Conservation (phyloP, 2,888 invertebrate genomes). For the Macrophya alboannulata region DNA sequence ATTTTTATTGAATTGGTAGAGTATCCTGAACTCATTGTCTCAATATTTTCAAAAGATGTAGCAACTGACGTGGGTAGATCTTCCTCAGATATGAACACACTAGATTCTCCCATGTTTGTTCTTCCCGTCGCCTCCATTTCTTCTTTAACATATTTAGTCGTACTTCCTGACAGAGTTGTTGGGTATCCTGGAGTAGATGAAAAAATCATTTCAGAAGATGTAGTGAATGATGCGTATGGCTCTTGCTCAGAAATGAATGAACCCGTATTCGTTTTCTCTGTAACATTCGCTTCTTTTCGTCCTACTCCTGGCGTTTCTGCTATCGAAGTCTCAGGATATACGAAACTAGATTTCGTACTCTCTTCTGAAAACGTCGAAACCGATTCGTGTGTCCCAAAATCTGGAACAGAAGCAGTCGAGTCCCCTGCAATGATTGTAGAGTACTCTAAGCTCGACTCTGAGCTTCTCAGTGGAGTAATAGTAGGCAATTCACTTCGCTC, state of each 20-base stretch:
- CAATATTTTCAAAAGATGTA: neutral
- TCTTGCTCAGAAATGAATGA: neutral
- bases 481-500: neutral
- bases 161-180: constrained; percentile 1
- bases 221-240: neutral
- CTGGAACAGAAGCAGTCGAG: neutral
- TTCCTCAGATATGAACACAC: neutral
- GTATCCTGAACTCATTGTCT: neutral
- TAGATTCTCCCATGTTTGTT: neutral
- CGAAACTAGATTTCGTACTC: neutral
- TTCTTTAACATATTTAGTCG: neutral
- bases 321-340: neutral
- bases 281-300: neutral
- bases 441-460: neutral
- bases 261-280: neutral
- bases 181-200: neutral
- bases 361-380: neutral
- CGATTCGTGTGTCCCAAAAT: neutral
- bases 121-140: neutral
- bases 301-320: neutral
- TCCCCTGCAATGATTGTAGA: neutral
- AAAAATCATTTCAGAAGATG: neutral
- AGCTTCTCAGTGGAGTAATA: neutral
- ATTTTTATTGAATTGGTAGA: neutral
- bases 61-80: neutral